Conservation (phyloP, 2,888 invertebrate genomes). For the Cacoxenus indagator region DNA sequence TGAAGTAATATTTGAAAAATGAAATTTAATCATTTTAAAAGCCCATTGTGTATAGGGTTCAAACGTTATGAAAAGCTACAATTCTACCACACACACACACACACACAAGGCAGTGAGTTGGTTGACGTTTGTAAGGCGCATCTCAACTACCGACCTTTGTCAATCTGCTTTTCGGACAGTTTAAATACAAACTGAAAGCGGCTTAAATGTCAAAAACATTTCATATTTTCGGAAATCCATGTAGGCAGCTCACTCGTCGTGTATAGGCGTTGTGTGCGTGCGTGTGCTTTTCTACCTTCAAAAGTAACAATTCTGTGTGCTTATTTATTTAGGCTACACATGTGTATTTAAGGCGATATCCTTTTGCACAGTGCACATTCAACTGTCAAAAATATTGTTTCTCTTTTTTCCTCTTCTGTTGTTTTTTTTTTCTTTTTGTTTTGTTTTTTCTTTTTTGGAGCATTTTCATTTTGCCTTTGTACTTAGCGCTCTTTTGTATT, state of each 20-base stretch:
- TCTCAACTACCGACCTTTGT: not conserved
- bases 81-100: not conserved
- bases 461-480: too few species aligned
- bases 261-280: not conserved
- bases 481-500: too few species aligned
- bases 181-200: conserved; percentile 1
- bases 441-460: too few species aligned
- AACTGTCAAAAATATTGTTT: too few species aligned
- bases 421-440: too few species aligned
- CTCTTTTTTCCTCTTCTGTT: too few species aligned
- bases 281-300: not conserved
- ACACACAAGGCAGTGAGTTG: not conserved
- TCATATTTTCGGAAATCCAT: not conserved
- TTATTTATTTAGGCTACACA: not conserved
- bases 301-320: not conserved
- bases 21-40: conserved; percentile 60
- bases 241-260: not conserved
- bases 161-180: not conserved
- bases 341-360: not conserved
- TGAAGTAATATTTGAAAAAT: conserved; percentile 40
- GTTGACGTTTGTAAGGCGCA: not conserved
- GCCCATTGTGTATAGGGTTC: conserved; percentile 36
- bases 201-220: not conserved
- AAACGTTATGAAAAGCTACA: too few species aligned
- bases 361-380: too few species aligned